A percentile compares a stretch with the other conserved stretches of the same genome.
Conservation (phyloP, 53 echinoderm and acorn worm species). For the Henricia sp. region DNA sequence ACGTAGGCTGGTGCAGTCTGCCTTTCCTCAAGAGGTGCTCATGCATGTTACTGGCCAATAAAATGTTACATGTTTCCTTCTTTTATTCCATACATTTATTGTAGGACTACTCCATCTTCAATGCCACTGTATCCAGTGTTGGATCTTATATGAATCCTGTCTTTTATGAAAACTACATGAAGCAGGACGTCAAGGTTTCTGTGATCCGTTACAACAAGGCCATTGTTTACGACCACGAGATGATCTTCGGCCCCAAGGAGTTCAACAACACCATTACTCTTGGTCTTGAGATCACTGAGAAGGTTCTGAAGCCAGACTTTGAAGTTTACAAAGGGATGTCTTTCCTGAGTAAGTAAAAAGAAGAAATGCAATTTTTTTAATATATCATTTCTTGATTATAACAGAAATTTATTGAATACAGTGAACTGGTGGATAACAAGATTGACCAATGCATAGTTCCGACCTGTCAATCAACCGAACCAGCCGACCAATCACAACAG, state of each 20-base stretch:
- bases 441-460: background rate
- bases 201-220: slow-evolving; percentile 14
- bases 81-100: background rate
- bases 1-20: too few relatives aligned
- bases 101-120: slow-evolving; percentile 47
- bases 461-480: too few relatives aligned
- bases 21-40: too few relatives aligned
- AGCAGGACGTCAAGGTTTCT: slow-evolving; percentile 42
- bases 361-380: background rate
- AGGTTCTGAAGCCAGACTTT: slow-evolving; percentile 41
- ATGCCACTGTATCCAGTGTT: slow-evolving; percentile 28
- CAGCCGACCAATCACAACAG: too few relatives aligned
- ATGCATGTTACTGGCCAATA: too few relatives aligned
- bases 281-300: slow-evolving; percentile 39
- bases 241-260: slow-evolving; percentile 52
- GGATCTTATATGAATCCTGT: background rate
- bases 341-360: slow-evolving; percentile 33
- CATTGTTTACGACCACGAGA: slow-evolving; percentile 41
- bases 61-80: background rate
- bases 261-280: slow-evolving; percentile 51
- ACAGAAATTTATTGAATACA: too few relatives aligned
- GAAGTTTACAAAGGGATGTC: slow-evolving; percentile 13
- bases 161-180: background rate
- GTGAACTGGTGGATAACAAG: background rate
- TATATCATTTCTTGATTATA: too few relatives aligned